Base-by-base conservation (phyloP, 2,797 vertebrate species). In the Apodemus agrarius region DNA sequence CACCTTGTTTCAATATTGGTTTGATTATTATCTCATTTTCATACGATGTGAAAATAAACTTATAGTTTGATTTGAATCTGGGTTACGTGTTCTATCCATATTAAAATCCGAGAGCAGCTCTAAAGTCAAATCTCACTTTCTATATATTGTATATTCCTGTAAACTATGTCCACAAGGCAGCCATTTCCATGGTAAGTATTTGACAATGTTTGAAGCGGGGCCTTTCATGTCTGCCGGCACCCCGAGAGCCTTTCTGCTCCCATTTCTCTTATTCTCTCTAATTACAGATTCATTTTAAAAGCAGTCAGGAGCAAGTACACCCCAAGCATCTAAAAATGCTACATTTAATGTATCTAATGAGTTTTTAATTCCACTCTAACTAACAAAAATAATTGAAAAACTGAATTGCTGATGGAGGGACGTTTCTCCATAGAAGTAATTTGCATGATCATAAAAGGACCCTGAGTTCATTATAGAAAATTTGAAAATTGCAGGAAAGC, bases 331-430 rank as follows among this genome's bases (percentile, higher is more conserved):
- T 95, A 96, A 96, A 97, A 97, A 94, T 86, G 90, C 92, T 97
- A 94, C 90, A 81, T 97, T 97, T 94, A 97, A 96, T 97, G 76
- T 96, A 97, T 95, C 63, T 75, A 97, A 97, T 86, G 96, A 92
- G 95, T 95, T 97, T 97, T 96, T 97, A 97, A 97, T 97, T 96
- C 87, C 95, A 96, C 8, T 75, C 95, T 96, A 97, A 93, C 93
- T 97, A 96, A 97, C 96, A 96, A 97, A 97, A 97, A 97, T 97
- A 97, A 97, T 97, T 96, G 87, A 95, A 98, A 98, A 97, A 96
- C 89, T 2, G 82, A 96, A 90, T 96, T 95, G 91, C 95, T 97
- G 96, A 94, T 96, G 94, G 93, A 96, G 95, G 65, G 67, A 91
- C 63, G 46, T 74, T 93, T 96, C 67, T 95, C 75, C 95, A 90